phyloP scores from a whole-genome alignment of 2,888 invertebrate species.

The Heliconius hortense region DNA sequence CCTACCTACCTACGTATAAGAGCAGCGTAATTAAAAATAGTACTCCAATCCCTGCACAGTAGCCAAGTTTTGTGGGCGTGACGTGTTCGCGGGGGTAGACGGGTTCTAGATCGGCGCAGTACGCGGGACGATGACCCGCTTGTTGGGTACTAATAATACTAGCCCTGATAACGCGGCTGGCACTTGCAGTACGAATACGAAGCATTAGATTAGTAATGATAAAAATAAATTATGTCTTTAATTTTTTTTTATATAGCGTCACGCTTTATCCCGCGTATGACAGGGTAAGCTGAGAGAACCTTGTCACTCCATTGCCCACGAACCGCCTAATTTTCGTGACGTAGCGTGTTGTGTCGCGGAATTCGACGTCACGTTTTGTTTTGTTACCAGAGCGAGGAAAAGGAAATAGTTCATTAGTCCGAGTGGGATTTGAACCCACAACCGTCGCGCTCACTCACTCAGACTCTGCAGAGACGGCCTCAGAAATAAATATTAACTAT shows the following conservation, averaged over 20 bases:
- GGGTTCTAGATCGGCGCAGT: conserved; percentile 42
- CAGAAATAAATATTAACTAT: neutral
- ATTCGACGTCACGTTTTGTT: neutral
- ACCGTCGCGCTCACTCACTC: neutral
- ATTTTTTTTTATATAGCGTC: too few relatives aligned
- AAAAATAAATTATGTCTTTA: too few relatives aligned
- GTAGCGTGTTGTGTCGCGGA: neutral
- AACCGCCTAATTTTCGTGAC: too few relatives aligned
- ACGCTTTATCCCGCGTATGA: too few relatives aligned
- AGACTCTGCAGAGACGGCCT: neutral
- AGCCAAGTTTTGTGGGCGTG: conserved; percentile 42
- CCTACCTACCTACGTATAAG: neutral
- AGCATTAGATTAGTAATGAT: neutral
- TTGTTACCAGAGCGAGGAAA: neutral
- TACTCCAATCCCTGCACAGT: conserved; percentile 30
- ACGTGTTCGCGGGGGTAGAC: conserved; percentile 44
- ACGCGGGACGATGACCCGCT: conserved; percentile 42
- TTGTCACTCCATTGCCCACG: too few relatives aligned
- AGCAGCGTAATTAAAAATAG: conserved; percentile 15
- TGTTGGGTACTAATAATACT: conserved; percentile 31
- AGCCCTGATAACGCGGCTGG: conserved; percentile 34
- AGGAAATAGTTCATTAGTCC: neutral
- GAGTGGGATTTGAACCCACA: neutral
- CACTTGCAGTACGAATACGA: conserved; percentile 6
- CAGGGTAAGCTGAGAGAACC: too few relatives aligned